A percentile compares a stretch with the other conserved stretches of the same genome.
Conservation (phyloP, 2,888 invertebrate genomes). For the Catocala fraxini region DNA sequence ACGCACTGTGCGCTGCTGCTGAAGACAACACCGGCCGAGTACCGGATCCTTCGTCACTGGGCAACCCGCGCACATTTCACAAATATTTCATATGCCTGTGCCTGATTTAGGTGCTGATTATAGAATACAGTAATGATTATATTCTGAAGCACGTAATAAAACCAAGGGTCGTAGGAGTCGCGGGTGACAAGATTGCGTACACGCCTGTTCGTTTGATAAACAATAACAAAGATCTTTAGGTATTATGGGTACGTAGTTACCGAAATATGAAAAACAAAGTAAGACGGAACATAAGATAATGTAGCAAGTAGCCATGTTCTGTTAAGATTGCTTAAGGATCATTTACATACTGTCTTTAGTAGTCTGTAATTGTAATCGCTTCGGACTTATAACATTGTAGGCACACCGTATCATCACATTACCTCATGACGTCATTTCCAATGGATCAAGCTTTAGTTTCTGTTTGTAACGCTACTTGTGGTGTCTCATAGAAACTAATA, state of each 20-base stretch:
- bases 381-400: constrained; percentile 13
- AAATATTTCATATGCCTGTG: constrained; percentile 64
- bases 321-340: constrained; percentile 2
- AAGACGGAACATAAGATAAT: neutral
- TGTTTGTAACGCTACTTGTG: constrained; percentile 34
- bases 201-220: constrained; percentile 25
- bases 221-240: constrained; percentile 27
- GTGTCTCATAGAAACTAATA: constrained; percentile 29
- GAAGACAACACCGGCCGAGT: constrained; percentile 83
- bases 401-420: constrained; percentile 25
- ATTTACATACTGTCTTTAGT: constrained; percentile 9
- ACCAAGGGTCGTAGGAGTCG: neutral
- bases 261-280: constrained; percentile 2
- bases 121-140: constrained; percentile 46
- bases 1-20: constrained; percentile 77
- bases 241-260: neutral
- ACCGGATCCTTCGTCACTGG: constrained; percentile 81
- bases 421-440: constrained; percentile 45
- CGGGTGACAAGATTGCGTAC: constrained; percentile 30
- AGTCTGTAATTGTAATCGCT: constrained; percentile 14
- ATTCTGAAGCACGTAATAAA: constrained; percentile 20
- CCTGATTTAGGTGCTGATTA: constrained; percentile 51
- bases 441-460: constrained; percentile 32
- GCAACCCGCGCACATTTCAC: constrained; percentile 71
- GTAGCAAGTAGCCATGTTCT: neutral